Percentiles rank a stretch among this genome's conserved stretches.
Evolutionary conservation across 2,797 vertebrate genomes (phyloP).

Genomic region (Acipenser ruthenus): DNA sequence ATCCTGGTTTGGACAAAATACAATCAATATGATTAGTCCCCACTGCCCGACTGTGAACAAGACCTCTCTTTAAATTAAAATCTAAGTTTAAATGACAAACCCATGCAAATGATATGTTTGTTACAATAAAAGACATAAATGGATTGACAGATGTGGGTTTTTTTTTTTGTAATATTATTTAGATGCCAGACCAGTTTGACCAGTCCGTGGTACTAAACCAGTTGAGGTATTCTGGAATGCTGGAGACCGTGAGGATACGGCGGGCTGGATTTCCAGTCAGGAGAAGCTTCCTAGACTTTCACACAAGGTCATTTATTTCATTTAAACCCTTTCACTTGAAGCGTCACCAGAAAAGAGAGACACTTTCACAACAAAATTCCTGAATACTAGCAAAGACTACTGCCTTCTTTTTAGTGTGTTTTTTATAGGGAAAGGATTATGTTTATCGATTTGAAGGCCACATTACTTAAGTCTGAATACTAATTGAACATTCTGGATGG

Average conservation of each 20-base stretch:
- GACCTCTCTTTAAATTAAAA: background rate
- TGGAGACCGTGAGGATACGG: constrained; percentile 91
- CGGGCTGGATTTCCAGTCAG: constrained; percentile 83
- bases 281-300: constrained; percentile 83
- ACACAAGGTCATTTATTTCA: constrained; percentile 60
- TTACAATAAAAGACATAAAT: background rate
- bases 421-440: too few relatives aligned
- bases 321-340: background rate
- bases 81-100: too few relatives aligned
- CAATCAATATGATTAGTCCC: background rate
- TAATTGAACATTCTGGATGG: too few relatives aligned
- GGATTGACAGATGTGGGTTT: background rate
- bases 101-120: too few relatives aligned
- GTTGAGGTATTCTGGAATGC: constrained; percentile 89
- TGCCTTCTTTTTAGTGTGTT: background rate
- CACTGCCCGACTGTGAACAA: background rate
- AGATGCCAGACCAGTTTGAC: constrained; percentile 95
- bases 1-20: background rate
- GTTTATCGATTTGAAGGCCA: too few relatives aligned
- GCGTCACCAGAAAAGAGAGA: too few relatives aligned
- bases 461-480: too few relatives aligned
- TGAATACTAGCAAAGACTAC: background rate
- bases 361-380: constrained; percentile 7
- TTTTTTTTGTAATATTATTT: constrained; percentile 10
- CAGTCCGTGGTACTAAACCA: constrained; percentile 89